Conservation (phyloP, 2,888 invertebrate genomes). For the Harpalus rubripes region DNA sequence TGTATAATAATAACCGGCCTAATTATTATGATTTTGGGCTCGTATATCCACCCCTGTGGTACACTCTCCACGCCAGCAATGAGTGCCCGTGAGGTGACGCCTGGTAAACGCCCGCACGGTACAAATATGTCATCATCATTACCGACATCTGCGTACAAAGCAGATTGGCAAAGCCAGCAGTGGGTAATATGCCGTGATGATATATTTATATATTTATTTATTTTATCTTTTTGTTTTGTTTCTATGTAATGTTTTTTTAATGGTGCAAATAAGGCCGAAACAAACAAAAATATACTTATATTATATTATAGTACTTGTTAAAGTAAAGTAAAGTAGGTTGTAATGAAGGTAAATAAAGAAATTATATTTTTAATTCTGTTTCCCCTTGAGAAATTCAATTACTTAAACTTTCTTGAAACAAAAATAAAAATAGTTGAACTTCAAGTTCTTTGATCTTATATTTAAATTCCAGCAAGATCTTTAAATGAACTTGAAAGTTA, state of each 20-base stretch:
- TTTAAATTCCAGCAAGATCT: slow-evolving; percentile 25
- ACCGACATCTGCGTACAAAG: too few relatives aligned
- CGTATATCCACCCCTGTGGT: too few relatives aligned
- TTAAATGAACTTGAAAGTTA: slow-evolving; percentile 17
- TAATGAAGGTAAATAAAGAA: not conserved
- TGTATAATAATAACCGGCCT: too few relatives aligned
- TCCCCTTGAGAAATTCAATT: slow-evolving; percentile 19
- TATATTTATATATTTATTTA: too few relatives aligned
- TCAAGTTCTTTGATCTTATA: slow-evolving; percentile 24
- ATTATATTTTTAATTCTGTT: not conserved
- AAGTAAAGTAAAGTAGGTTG: too few relatives aligned
- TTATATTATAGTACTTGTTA: not conserved
- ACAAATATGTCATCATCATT: too few relatives aligned
- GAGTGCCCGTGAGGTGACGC: too few relatives aligned
- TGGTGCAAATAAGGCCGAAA: not conserved
- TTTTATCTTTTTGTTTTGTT: not conserved
- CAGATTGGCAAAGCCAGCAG: too few relatives aligned
- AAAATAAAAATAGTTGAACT: slow-evolving; percentile 8
- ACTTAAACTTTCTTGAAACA: not conserved
- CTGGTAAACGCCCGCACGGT: too few relatives aligned
- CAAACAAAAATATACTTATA: not conserved
- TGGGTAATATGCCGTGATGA: too few relatives aligned
- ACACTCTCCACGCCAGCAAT: too few relatives aligned
- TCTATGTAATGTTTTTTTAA: not conserved
- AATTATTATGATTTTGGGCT: too few relatives aligned